Evolutionary conservation across 1,140 invertebrate species (phyloP).

Genomic region (Choristoneura fumiferana): DNA sequence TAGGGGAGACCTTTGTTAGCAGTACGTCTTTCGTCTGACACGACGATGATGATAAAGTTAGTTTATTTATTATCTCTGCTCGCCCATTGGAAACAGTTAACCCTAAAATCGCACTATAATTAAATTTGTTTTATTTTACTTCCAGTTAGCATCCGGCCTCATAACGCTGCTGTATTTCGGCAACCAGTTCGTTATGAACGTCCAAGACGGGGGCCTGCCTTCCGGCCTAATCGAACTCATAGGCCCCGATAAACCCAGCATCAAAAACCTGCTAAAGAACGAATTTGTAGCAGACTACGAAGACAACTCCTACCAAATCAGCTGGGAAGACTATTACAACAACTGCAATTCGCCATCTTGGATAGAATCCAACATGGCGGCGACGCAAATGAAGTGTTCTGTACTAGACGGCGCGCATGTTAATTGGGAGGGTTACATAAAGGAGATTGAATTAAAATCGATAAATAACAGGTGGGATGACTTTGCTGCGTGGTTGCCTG

Average conservation of each 20-base stretch:
- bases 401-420: slow-evolving; percentile 82
- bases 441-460: slow-evolving; percentile 81
- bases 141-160: slow-evolving; percentile 57
- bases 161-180: slow-evolving; percentile 59
- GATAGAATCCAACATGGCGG: slow-evolving; percentile 82
- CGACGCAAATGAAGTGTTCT: slow-evolving; percentile 84
- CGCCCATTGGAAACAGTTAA: too few species aligned
- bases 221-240: slow-evolving; percentile 57
- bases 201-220: slow-evolving; percentile 62
- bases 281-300: slow-evolving; percentile 62
- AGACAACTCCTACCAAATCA: slow-evolving; percentile 56
- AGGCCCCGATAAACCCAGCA: slow-evolving; percentile 53
- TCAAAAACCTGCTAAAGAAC: slow-evolving; percentile 63
- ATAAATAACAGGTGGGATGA: slow-evolving; percentile 81
- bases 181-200: slow-evolving; percentile 53
- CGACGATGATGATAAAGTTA: too few species aligned
- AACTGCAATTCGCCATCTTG: slow-evolving; percentile 85
- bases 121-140: too few species aligned
- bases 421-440: slow-evolving; percentile 86
- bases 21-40: too few species aligned
- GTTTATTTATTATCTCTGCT: too few species aligned
- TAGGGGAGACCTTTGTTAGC: too few species aligned
- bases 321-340: slow-evolving; percentile 86
- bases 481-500: slow-evolving; percentile 80
- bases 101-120: too few species aligned